These are phyloP conservation scores for Rhizoglyphus robini DNA, from an alignment of 1,140 invertebrate genomes.

Conservation along the genomic window DNA sequence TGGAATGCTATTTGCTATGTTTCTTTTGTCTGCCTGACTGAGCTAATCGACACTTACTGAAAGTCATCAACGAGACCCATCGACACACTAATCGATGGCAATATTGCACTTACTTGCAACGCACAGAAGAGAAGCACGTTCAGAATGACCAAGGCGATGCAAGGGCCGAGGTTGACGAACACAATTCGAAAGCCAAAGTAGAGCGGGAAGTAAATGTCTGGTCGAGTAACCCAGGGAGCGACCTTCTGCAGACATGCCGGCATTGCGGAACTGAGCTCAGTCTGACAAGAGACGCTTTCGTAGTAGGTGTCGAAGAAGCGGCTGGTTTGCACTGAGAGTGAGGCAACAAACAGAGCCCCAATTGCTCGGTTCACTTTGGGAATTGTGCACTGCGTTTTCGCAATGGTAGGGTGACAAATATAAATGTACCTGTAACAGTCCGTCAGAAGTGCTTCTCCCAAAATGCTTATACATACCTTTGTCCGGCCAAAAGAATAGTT, in stretches of 20 bases:
- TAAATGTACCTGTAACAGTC: constrained; percentile 55
- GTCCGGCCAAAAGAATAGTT: constrained; percentile 67
- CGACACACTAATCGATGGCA: no score
- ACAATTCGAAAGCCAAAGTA: constrained; percentile 73
- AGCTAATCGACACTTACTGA: no score
- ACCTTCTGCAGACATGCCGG: neutral
- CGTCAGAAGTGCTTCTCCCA: neutral
- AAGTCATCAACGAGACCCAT: no score
- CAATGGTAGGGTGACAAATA: constrained; percentile 71
- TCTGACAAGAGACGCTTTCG: neutral
- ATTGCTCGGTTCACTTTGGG: constrained; percentile 60
- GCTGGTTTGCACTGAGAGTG: constrained; percentile 60
- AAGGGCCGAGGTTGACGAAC: constrained; percentile 78
- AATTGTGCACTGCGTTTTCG: constrained; percentile 71
- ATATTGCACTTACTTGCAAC: constrained; percentile 44
- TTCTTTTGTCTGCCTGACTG: no score
- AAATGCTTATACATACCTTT: constrained; percentile 45
- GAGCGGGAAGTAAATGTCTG: constrained; percentile 50
- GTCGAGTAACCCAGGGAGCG: neutral
- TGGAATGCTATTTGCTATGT: no score
- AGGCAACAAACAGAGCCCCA: constrained; percentile 53
- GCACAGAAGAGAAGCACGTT: constrained; percentile 74
- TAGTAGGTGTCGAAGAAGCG: constrained; percentile 44
- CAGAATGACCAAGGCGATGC: constrained; percentile 68
- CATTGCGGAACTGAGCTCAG: neutral